Base-by-base conservation (phyloP, 1,140 invertebrate species). In the Danaus plexippus region DNA sequence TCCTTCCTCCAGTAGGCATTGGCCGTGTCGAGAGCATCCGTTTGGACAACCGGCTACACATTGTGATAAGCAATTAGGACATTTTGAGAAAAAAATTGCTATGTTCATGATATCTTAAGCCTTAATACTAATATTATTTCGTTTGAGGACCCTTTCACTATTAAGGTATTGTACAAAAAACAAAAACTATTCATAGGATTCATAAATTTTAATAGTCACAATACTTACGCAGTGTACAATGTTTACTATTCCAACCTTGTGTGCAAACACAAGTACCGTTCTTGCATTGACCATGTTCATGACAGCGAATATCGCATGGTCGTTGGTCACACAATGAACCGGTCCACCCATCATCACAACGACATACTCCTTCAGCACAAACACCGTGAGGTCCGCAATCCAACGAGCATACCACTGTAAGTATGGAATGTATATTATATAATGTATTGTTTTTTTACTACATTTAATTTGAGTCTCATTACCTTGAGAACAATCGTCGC, bases 211-310 rank as follows among this genome's bases (percentile, higher is more conserved):
- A 51, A 12, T 49, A 49, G 11, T 41, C 11, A 51, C 51, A 55
- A 15, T 58, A 64, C 94, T 94, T 91, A 98, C 97, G 94, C 69
- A 98, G 84, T 41, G 96, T 97, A 87, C 97, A 99, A 76, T 98
- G 96, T 71, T 94, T 91, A 61, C 97, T 97, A 87, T 98, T 99
- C 97, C 97, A 99, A 54, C 98, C 98, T 83, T 96, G 94, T 12
- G 94, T 93, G 84, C 98, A 99, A 46, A 97, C 93, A 82, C 98
- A 99, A 18, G 96, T 98, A 41, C 98, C 98, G 83, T 99, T 98
- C 76, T 95, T 94, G 86, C 98, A 99, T 80, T 97, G 95, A 0
- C 98, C 98, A 73, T 97, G 96, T 67, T 97, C 95, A n/a, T 92
- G 92, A 78, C 97, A 97, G 52, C 98, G 92, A n/a, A 90, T 78